phyloP scores from a whole-genome alignment of 2,888 invertebrate species.

The Sarcophaga carnaria region DNA sequence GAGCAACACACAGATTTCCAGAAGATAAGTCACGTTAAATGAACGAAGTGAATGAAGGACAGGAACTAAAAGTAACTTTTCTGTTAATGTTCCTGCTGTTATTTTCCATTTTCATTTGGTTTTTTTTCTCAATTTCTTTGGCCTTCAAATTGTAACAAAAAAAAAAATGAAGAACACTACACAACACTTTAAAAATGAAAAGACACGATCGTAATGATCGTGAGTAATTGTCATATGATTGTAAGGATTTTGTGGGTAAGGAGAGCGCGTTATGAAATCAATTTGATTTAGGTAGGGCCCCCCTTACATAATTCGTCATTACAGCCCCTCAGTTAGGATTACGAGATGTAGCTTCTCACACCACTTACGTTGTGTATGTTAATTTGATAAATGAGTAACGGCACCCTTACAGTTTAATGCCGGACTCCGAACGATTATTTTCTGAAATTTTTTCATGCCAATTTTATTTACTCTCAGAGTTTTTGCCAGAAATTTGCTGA shows the following conservation, averaged over 20 bases:
- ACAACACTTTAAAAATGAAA: constrained; percentile 20
- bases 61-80: constrained; percentile 7
- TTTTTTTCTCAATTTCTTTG: constrained; percentile 66
- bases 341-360: too few relatives aligned
- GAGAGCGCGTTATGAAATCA: background rate
- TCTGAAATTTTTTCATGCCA: too few relatives aligned
- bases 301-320: too few relatives aligned
- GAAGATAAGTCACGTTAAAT: constrained; percentile 65
- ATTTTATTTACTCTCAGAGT: too few relatives aligned
- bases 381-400: too few relatives aligned
- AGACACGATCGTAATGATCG: constrained; percentile 67
- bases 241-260: constrained; percentile 23
- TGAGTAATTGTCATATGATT: constrained; percentile 70
- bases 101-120: constrained; percentile 9
- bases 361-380: too few relatives aligned
- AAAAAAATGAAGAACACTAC: constrained; percentile 34
- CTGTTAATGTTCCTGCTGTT: background rate
- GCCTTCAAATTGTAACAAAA: constrained; percentile 59
- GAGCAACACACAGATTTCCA: constrained; percentile 60
- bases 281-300: too few relatives aligned
- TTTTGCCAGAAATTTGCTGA: too few relatives aligned
- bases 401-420: too few relatives aligned
- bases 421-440: too few relatives aligned
- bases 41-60: background rate
- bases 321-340: too few relatives aligned